A percentile compares a stretch with the other conserved stretches of the same genome.
Evolutionary conservation across 2,113 vertebrate genomes (phyloP).

Genomic region (Myotis davidii): DNA sequence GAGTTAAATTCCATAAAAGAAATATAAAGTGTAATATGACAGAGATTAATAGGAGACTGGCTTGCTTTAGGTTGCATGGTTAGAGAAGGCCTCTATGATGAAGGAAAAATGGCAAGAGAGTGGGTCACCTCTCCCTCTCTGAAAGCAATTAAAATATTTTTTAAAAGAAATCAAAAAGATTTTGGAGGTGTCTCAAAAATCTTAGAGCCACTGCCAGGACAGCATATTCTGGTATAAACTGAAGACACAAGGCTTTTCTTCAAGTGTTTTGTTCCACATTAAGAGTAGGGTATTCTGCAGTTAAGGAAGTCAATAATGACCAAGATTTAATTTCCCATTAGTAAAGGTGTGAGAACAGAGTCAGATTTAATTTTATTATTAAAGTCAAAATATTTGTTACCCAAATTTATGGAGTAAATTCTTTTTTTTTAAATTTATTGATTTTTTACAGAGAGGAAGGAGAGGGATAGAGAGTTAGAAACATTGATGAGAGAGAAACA

Average conservation of each 20-base stretch:
- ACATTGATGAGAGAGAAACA: too few relatives aligned
- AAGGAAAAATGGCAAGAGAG: neutral
- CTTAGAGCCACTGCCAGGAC: neutral
- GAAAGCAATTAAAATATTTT: neutral
- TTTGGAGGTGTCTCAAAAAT: neutral
- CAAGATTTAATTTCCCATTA: slow-evolving; percentile 16
- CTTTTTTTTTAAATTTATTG: neutral
- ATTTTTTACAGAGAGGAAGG: too few relatives aligned
- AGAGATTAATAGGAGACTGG: neutral
- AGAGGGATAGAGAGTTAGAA: too few relatives aligned
- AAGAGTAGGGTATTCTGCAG: neutral
- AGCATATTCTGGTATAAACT: neutral
- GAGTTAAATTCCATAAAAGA: neutral
- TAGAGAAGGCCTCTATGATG: neutral
- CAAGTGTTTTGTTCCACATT: neutral
- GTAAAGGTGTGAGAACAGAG: neutral
- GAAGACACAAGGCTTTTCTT: neutral
- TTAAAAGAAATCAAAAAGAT: neutral
- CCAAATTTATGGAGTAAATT: neutral
- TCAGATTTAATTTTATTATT: slow-evolving; percentile 31
- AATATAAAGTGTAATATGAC: neutral
- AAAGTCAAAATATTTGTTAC: slow-evolving; percentile 35
- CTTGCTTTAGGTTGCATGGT: neutral
- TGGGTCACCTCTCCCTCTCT: neutral
- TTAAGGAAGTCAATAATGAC: slow-evolving; percentile 4